Evolutionary conservation across 2,113 vertebrate genomes (phyloP).

Genomic region (Oenanthe oenanthe): DNA sequence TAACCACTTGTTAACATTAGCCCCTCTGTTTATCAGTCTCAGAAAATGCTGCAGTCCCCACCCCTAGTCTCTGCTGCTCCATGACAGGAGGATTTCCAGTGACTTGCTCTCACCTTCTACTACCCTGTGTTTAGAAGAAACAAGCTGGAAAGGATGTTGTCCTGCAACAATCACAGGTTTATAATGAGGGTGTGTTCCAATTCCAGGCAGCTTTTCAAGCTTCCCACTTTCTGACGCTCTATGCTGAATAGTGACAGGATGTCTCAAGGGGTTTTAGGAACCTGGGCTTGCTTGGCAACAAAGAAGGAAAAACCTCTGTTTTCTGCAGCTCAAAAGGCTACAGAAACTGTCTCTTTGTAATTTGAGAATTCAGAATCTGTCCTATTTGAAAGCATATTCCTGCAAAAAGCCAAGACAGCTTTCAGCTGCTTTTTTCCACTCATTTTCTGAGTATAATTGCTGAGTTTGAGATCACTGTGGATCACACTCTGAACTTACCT

Average conservation of each 20-base stretch:
- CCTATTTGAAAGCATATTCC: background rate
- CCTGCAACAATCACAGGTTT: background rate
- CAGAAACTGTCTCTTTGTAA: background rate
- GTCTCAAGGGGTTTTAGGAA: background rate
- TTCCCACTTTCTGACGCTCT: background rate
- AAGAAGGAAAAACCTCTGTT: background rate
- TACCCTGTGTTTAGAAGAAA: background rate
- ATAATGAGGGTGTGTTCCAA: background rate
- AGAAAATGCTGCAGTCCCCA: background rate
- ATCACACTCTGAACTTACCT: background rate
- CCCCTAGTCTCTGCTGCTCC: background rate
- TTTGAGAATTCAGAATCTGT: background rate
- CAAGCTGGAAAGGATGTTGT: background rate
- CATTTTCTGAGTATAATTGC: background rate
- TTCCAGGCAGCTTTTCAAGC: background rate
- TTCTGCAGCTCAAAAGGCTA: background rate
- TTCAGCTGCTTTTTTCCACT: background rate
- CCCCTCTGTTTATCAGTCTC: background rate
- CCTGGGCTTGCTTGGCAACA: background rate
- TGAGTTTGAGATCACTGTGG: background rate
- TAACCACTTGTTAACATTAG: background rate
- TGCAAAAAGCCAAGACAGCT: background rate
- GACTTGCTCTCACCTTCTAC: background rate
- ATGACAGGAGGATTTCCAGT: background rate
- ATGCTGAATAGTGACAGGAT: background rate